A percentile compares a stretch with the other conserved stretches of the same genome.
Evolutionary conservation across 2,113 vertebrate species (phyloP).

Genomic region (Fregetta grallaria): DNA sequence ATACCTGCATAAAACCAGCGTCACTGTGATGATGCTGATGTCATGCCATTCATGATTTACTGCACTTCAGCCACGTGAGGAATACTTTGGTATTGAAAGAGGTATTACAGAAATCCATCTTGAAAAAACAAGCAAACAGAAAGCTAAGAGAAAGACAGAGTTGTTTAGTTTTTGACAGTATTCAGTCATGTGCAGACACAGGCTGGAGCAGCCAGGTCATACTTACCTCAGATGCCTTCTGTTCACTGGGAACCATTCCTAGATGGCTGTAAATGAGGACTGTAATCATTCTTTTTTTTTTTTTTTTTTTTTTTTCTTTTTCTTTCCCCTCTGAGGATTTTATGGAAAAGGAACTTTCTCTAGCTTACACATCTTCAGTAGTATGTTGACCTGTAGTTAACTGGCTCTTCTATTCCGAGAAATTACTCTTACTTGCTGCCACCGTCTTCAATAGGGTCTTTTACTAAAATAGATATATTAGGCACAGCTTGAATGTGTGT

Average conservation of each 20-base stretch:
- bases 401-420: neutral
- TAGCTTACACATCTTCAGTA: constrained; percentile 33
- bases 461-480: neutral
- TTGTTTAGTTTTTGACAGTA: constrained; percentile 53
- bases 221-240: constrained; percentile 57
- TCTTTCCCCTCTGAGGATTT: neutral
- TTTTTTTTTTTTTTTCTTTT: neutral
- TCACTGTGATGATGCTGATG: neutral
- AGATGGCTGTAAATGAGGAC: constrained; percentile 50
- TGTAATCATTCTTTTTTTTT: neutral
- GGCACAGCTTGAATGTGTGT: neutral
- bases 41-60: neutral
- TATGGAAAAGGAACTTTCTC: constrained; percentile 43
- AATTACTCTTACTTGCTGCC: neutral
- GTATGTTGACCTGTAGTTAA: constrained; percentile 24
- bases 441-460: neutral
- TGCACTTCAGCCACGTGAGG: neutral
- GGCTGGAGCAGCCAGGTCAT: constrained; percentile 57
- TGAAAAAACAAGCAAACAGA: neutral
- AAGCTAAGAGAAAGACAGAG: neutral
- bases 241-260: constrained; percentile 56
- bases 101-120: neutral
- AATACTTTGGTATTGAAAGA: neutral
- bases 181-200: constrained; percentile 39
- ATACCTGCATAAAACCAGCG: neutral